Evolutionary conservation across 2,113 vertebrate genomes (phyloP).

Genomic region (Poeciliopsis retropinna): DNA sequence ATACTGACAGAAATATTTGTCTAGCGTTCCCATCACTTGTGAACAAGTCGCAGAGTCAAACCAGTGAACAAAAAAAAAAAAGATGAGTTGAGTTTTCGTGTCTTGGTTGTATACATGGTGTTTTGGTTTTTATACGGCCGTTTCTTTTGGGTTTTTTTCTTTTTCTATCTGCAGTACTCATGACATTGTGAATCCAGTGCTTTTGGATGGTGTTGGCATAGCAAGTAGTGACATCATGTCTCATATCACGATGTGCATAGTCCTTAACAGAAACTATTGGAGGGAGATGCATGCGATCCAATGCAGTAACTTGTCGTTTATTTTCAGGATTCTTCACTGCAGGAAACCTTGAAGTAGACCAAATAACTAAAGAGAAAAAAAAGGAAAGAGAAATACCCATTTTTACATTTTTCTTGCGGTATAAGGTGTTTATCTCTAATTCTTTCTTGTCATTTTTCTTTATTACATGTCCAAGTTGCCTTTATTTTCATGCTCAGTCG

Average conservation of each 20-base stretch:
- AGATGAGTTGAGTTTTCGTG: slow-evolving; percentile 44
- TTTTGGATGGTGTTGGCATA: slow-evolving; percentile 76
- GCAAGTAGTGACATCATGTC: slow-evolving; percentile 74
- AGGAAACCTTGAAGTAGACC: slow-evolving; percentile 78
- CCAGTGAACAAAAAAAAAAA: slow-evolving; percentile 61
- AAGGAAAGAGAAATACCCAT: slow-evolving; percentile 48
- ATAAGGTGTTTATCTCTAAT: slow-evolving; percentile 71
- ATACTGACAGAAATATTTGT: slow-evolving; percentile 55
- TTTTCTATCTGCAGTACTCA: slow-evolving; percentile 68
- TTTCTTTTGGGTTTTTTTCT: slow-evolving; percentile 51
- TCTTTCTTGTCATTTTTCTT: slow-evolving; percentile 57
- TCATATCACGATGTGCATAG: slow-evolving; percentile 73
- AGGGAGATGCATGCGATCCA: slow-evolving; percentile 79
- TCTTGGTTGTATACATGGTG: slow-evolving; percentile 57
- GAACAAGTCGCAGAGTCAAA: slow-evolving; percentile 54
- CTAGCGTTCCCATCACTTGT: slow-evolving; percentile 50
- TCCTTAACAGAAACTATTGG: slow-evolving; percentile 42
- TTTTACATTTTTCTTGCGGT: slow-evolving; percentile 68
- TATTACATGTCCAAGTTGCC: slow-evolving; percentile 78
- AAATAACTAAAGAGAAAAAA: slow-evolving; percentile 75
- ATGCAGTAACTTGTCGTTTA: slow-evolving; percentile 78
- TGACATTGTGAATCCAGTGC: slow-evolving; percentile 73
- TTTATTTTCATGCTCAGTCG: slow-evolving; percentile 75
- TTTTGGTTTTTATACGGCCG: slow-evolving; percentile 58
- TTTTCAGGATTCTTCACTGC: slow-evolving; percentile 68